Evolutionary conservation across 1,140 invertebrate genomes (phyloP), one percentile per base, ranked within the genome.

Genomic region (Aporrectodea caliginosa): DNA sequence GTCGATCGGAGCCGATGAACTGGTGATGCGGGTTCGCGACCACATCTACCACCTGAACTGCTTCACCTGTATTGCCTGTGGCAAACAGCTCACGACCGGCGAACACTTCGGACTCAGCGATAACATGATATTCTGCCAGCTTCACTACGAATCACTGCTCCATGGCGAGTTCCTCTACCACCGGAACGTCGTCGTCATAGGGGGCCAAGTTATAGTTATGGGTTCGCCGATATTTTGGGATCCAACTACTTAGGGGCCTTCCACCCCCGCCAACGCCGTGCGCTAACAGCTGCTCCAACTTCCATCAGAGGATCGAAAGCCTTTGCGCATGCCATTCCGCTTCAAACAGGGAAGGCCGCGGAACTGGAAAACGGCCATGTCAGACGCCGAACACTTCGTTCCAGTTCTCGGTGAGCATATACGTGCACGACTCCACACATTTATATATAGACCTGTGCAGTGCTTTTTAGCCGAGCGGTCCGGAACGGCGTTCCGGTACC

Each of bases 21-120:
- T 98, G 90, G 95, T 97, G 84, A 97, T 97, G 95, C 89, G 94
- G 81, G 95, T 94, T 0, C 88, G 93, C 34, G 85, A 86, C 33
- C 94, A 95, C 82, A 94, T 97, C 71, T 98, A 94, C 88, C 95
- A 98, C 88, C 90, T 96, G 73, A 92, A 93, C 79, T 98, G 95
- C 89, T 98, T 98, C 90, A 93, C 92, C 1, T 98, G 95, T 86
- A 92, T 92, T 29, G 83, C 93, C 75, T 97, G 96, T 88, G 92
- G 93, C 76, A 85, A 87, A 69, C 85, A 87, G 33, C 85, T 91
- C n/a, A 88, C 86, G 31, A 89, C 90, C 73, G 91, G 96, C 34
- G 95, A 97, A 87, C 93, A 95, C 83, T 97, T 96, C 88, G 94
- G 95, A 35, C 69, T 76, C 32, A 70, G 75, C 71, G 88, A 90